Evolutionary conservation across 2,113 vertebrate genomes (phyloP).

Genomic region (Ascaphus truei): DNA sequence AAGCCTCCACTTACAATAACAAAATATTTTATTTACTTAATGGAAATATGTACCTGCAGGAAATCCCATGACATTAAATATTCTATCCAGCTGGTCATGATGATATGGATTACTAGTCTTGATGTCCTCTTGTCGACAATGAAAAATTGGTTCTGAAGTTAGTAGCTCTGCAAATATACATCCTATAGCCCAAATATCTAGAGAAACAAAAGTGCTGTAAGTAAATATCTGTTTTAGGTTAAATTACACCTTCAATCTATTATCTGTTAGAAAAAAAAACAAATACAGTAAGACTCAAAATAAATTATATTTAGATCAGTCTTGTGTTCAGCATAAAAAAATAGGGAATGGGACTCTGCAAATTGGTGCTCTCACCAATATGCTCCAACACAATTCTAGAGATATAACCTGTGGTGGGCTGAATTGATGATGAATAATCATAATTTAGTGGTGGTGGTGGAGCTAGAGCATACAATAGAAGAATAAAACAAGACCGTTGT

Average conservation of each 20-base stretch:
- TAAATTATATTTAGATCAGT: too few species aligned
- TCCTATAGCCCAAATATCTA: constrained; percentile 99
- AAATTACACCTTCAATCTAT: not conserved
- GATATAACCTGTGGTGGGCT: too few species aligned
- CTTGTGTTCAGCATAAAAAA: too few species aligned
- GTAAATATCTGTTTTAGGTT: not conserved
- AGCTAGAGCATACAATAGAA: too few species aligned
- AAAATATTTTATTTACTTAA: too few species aligned
- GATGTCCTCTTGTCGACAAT: constrained; percentile 99
- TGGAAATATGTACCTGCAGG: constrained; percentile 81
- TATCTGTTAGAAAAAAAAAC: constrained; percentile 43
- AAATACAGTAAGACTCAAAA: constrained; percentile 48
- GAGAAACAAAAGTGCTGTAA: constrained; percentile 13
- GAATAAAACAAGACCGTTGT: too few species aligned
- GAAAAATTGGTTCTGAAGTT: constrained; percentile 99
- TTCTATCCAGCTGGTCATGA: constrained; percentile 98
- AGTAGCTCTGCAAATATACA: constrained; percentile 99
- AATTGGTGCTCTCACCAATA: too few species aligned
- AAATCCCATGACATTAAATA: constrained; percentile 99
- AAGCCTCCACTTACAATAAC: too few species aligned
- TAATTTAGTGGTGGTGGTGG: too few species aligned
- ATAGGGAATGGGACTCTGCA: too few species aligned
- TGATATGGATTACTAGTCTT: constrained; percentile 99
- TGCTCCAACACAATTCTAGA: too few species aligned
- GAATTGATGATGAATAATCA: too few species aligned